Base-by-base conservation (phyloP, 2,797 vertebrate genomes). In the Falco biarmicus region DNA sequence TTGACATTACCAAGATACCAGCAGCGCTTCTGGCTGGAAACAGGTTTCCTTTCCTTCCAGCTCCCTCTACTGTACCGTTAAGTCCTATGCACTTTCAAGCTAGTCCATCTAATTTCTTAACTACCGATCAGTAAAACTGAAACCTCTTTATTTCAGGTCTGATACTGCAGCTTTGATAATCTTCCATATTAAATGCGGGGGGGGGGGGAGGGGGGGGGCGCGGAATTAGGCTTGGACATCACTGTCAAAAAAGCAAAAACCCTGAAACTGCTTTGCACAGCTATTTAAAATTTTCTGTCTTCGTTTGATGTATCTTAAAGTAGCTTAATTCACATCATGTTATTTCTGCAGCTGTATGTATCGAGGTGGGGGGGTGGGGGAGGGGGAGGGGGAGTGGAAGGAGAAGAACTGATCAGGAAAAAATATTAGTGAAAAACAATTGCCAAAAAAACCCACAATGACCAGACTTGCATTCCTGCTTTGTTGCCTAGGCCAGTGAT, bases 11-110 rank as follows among this genome's bases (percentile, higher is more conserved):
- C 45, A 65, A 61, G 50, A 2, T 7, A 76, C 13, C 51, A 92
- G 26, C 41, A 50, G 34, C 11, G 63, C 41, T 85, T 77, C 63
- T 4, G 0, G 16, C 14, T 66, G 48, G 31, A 84, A 93, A 39
- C 6, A 53, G 11, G 17, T 89, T 93, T 92, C 53, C 84, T 90
- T 94, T 96, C 56, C 86, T 64, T 87, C 41, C 77, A 65, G 86
- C 94, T 89, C 91, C 94, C 94, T 87, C 96, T 96, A 59, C 75
- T 54, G 94, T 77, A 57, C 25, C 28, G 68, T 48, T 18, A 70
- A 56, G 14, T 28, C 18, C 13, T n/a, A 31, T 6, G 25, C 51
- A 26, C 11, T 81, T 70, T 63, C 24, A 78, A 31, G 17, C 1
- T 14, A 60, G 19, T 9, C 24, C 26, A 66, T 16, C 39, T 24